A percentile compares a stretch with the other conserved stretches of the same genome.
Evolutionary conservation across 1,140 invertebrate species (phyloP).

Genomic region (Psix sp.): DNA sequence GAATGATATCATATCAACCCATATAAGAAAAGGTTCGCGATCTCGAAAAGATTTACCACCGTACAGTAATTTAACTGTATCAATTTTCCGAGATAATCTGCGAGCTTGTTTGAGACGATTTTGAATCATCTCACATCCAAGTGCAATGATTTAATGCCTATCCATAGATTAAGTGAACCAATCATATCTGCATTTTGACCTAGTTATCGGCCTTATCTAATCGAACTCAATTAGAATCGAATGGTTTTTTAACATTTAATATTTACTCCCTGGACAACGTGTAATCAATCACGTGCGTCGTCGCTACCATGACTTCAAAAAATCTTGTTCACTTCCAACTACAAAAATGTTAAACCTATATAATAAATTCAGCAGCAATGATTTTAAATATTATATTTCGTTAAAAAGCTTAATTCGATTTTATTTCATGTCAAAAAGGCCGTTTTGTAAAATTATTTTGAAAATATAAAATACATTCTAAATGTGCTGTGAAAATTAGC

Average conservation of each 20-base stretch:
- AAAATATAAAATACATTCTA: too few relatives aligned
- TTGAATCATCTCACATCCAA: conserved; percentile 21
- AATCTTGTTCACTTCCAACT: too few relatives aligned
- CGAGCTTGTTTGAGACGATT: conserved; percentile 8
- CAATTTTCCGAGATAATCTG: conserved; percentile 36
- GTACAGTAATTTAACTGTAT: conserved; percentile 34
- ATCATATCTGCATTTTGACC: conserved; percentile 50
- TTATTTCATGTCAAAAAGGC: too few relatives aligned
- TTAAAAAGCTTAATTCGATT: too few relatives aligned
- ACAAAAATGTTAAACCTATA: too few relatives aligned
- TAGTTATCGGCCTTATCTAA: conserved; percentile 40
- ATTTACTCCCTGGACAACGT: conserved; percentile 20
- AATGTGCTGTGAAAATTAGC: too few relatives aligned
- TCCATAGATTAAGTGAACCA: conserved; percentile 27
- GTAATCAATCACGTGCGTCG: conserved; percentile 20
- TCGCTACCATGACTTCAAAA: neutral
- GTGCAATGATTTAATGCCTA: conserved; percentile 34
- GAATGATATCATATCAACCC: conserved; percentile 13
- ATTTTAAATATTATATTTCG: too few relatives aligned
- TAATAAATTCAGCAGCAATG: too few relatives aligned
- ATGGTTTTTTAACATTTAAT: conserved; percentile 5
- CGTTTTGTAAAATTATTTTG: too few relatives aligned
- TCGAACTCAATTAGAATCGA: conserved; percentile 37
- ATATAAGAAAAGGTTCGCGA: conserved; percentile 5
- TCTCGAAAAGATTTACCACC: conserved; percentile 10